These are phyloP conservation scores for Sanderia malayensis DNA, from an alignment of 30 jellyfish, hydroid and myxozoan species.

Conservation along the genomic window DNA sequence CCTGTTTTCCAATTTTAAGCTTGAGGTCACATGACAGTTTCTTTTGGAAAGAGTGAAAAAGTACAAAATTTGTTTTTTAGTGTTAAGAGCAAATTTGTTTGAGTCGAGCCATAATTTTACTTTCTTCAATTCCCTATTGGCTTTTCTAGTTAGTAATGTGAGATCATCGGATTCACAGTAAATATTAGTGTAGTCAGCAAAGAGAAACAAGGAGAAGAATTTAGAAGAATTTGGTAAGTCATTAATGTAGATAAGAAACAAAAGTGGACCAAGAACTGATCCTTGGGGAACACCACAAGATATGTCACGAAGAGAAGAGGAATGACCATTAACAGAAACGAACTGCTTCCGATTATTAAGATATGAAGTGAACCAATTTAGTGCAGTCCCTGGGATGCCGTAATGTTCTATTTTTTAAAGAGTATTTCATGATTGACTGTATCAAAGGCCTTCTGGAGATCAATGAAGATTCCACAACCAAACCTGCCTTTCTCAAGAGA, in stretches of 20 bases:
- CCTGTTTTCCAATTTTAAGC: constrained; percentile 11
- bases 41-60: constrained; percentile 6
- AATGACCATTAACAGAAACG: constrained; percentile 10
- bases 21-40: constrained; percentile 1
- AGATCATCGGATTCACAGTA: constrained; percentile 18
- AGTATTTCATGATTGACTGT: too few species aligned
- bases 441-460: too few species aligned
- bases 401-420: constrained; percentile 18
- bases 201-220: constrained; percentile 15
- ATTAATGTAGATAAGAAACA: too few species aligned
- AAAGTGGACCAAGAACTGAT: too few species aligned
- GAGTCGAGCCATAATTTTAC: constrained; percentile 25
- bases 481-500: constrained; percentile 12
- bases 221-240: too few species aligned
- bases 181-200: constrained; percentile 58
- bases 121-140: background rate
- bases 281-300: too few species aligned
- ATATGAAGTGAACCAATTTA: constrained; percentile 27
- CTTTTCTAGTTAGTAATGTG: background rate
- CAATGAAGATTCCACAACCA: constrained; percentile 42
- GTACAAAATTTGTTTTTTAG: background rate
- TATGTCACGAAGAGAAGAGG: constrained; percentile 7
- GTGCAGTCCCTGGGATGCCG: constrained; percentile 58
- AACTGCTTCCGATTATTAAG: constrained; percentile 45
- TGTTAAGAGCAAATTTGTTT: constrained; percentile 18